phyloP scores from a whole-genome alignment of 2,797 vertebrate species.

The Salmo trutta region DNA sequence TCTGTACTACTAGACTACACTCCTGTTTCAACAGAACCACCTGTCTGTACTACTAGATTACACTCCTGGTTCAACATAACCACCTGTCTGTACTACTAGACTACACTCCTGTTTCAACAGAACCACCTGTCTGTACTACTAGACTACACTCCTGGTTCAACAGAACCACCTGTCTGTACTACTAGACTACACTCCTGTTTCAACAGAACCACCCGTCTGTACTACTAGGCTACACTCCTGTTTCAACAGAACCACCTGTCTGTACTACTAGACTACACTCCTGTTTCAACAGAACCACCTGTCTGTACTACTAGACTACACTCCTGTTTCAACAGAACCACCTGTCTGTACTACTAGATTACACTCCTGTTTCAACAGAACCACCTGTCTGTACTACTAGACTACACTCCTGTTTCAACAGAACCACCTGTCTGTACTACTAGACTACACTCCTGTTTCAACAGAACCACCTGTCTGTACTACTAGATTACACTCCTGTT shows the following conservation, averaged over 20 bases:
- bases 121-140: slow-evolving; percentile 2
- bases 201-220: slow-evolving; percentile 6
- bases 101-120: slow-evolving; percentile 29
- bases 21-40: not conserved
- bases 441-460: not conserved
- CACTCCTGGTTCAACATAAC: not conserved
- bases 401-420: not conserved
- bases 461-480: slow-evolving; percentile 7
- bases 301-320: not conserved
- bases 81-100: not conserved
- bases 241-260: slow-evolving; percentile 21
- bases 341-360: not conserved
- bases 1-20: not conserved
- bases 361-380: not conserved
- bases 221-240: slow-evolving; percentile 13
- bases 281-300: not conserved
- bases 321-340: not conserved
- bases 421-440: slow-evolving; percentile 5
- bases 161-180: slow-evolving; percentile 3
- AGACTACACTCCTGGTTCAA: not conserved
- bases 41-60: not conserved
- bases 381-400: not conserved
- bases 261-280: not conserved
- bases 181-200: not conserved
- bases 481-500: not conserved